Conservation (phyloP, 2,113 vertebrate genomes). For the Catharus fuscescens region DNA sequence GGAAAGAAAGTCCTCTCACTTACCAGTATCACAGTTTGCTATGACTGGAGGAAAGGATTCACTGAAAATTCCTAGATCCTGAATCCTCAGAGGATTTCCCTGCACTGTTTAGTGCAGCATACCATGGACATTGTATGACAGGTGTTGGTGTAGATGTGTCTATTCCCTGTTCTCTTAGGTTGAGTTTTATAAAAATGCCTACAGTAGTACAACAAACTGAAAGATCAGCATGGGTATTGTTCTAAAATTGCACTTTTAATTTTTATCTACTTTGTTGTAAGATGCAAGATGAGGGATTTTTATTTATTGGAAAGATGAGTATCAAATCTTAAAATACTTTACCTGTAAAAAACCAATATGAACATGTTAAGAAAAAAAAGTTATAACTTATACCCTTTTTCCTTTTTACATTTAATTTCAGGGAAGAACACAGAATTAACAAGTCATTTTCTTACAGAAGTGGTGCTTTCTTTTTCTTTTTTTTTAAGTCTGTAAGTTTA, state of each 20-base stretch:
- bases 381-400: neutral
- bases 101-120: neutral
- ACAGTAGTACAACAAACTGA: neutral
- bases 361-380: neutral
- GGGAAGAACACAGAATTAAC: neutral
- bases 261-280: neutral
- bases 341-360: neutral
- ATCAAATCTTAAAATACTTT: neutral
- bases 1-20: neutral
- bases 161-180: neutral
- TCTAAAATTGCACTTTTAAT: neutral
- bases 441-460: neutral
- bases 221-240: neutral
- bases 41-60: neutral
- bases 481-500: neutral
- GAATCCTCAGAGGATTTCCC: neutral
- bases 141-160: neutral
- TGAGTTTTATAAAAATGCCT: neutral
- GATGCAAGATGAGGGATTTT: neutral
- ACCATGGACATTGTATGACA: neutral
- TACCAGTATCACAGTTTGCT: neutral
- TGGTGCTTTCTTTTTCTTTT: neutral
- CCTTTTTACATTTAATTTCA: neutral
- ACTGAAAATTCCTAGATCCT: neutral
- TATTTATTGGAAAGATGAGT: neutral